A percentile compares a stretch with the other conserved stretches of the same genome.
These are phyloP conservation scores for Cephalopholis sonnerati DNA, from an alignment of 2,113 vertebrate species.

Conservation along the genomic window DNA sequence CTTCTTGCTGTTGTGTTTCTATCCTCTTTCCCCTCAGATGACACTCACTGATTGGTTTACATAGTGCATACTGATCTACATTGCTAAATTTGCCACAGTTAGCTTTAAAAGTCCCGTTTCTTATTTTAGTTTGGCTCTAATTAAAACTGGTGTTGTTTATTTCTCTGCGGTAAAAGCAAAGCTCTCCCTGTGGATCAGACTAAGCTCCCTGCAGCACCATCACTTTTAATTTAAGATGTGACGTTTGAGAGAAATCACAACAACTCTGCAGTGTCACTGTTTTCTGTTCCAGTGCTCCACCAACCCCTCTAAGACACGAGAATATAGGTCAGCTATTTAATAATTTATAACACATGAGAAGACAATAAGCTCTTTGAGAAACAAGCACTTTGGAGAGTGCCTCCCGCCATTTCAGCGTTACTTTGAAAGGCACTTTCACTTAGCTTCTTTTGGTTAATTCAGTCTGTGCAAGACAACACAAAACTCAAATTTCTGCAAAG, in stretches of 20 bases:
- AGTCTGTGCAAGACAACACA: not conserved
- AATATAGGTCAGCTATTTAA: conserved; percentile 74
- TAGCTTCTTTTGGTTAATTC: conserved; percentile 5
- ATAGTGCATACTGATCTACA: not conserved
- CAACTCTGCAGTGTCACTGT: conserved; percentile 56
- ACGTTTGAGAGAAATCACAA: conserved; percentile 40
- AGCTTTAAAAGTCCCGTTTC: not conserved
- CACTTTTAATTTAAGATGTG: conserved; percentile 20
- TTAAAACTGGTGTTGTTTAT: conserved; percentile 35
- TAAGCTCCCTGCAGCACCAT: conserved; percentile 16
- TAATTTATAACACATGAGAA: conserved; percentile 66
- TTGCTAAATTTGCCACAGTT: conserved; percentile 19
- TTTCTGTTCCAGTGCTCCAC: conserved; percentile 46
- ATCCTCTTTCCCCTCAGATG: not conserved
- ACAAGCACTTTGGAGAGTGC: conserved; percentile 13
- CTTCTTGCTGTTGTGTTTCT: not conserved
- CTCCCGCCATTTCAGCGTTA: not conserved
- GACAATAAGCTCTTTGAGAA: conserved; percentile 50
- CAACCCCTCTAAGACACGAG: conserved; percentile 42
- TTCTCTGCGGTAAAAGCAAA: not conserved
- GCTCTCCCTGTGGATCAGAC: not conserved
- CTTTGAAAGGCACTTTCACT: conserved; percentile 24
- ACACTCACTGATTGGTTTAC: not conserved
- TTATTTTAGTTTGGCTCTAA: conserved; percentile 5
- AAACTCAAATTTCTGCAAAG: not conserved